These are phyloP conservation scores for Neodon shergylaensis DNA, from an alignment of 2,113 vertebrate species.

Conservation along the genomic window DNA sequence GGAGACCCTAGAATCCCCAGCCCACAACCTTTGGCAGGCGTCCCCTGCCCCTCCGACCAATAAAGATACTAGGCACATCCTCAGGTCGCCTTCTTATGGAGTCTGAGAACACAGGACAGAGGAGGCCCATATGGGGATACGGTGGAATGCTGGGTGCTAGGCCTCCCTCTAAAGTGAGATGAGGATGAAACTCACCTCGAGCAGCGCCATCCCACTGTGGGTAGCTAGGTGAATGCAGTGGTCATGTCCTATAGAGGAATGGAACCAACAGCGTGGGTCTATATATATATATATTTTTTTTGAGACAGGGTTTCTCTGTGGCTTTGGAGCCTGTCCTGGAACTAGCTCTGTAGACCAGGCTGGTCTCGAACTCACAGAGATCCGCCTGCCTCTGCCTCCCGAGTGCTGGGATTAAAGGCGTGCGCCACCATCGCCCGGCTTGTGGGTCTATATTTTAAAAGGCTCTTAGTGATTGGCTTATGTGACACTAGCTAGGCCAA, in stretches of 20 bases:
- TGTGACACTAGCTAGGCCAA: not conserved
- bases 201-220: fast-evolving
- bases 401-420: no score
- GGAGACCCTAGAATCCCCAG: no score
- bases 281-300: no score
- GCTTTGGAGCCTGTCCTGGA: no score
- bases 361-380: no score
- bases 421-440: no score
- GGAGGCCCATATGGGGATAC: not conserved
- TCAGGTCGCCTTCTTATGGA: not conserved
- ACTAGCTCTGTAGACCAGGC: no score
- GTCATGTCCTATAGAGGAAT: no score
- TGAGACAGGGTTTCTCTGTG: no score
- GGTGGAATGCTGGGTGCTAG: fast-evolving
- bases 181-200: fast-evolving
- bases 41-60: not conserved
- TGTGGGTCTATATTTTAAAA: not conserved
- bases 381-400: no score
- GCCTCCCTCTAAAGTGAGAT: not conserved
- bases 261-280: not conserved
- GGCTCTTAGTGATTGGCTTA: no score
- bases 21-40: not conserved
- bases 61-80: conserved; percentile 36
- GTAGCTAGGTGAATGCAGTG: not conserved
- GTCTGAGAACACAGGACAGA: not conserved